Evolutionary conservation across 2,888 invertebrate species (phyloP).

Genomic region (Phasia obesa): DNA sequence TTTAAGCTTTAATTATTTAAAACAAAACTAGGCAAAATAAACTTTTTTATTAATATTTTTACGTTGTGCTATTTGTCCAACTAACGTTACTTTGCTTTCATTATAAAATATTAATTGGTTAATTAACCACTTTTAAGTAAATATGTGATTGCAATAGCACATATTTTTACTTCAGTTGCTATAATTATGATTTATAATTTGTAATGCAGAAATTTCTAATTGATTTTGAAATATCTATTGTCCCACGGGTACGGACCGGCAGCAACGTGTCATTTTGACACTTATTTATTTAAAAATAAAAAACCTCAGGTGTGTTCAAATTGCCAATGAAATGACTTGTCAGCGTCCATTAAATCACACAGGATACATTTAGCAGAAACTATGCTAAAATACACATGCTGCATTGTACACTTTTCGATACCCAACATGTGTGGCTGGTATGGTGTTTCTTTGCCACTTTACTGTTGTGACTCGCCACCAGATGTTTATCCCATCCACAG

Average conservation of each 20-base stretch:
- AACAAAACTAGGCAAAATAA: no score
- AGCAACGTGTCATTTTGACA: slow-evolving; percentile 27
- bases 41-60: no score
- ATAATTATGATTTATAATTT: not conserved
- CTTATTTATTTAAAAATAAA: not conserved
- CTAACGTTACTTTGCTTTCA: no score
- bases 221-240: slow-evolving; percentile 27
- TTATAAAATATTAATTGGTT: no score
- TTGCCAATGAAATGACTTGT: slow-evolving; percentile 50
- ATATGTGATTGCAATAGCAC: no score
- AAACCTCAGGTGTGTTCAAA: slow-evolving; percentile 27
- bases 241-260: not conserved
- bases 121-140: no score
- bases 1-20: no score
- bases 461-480: no score
- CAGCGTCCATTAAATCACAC: slow-evolving; percentile 31
- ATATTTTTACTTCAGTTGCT: not conserved
- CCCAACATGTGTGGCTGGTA: not conserved
- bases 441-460: not conserved
- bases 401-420: not conserved
- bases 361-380: slow-evolving; percentile 33
- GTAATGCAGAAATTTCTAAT: no score
- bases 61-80: no score
- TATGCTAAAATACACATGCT: slow-evolving; percentile 11
- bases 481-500: not conserved